These are phyloP conservation scores for Monodelphis domestica DNA, from an alignment of 2,797 vertebrate genomes.

Conservation along the genomic window DNA sequence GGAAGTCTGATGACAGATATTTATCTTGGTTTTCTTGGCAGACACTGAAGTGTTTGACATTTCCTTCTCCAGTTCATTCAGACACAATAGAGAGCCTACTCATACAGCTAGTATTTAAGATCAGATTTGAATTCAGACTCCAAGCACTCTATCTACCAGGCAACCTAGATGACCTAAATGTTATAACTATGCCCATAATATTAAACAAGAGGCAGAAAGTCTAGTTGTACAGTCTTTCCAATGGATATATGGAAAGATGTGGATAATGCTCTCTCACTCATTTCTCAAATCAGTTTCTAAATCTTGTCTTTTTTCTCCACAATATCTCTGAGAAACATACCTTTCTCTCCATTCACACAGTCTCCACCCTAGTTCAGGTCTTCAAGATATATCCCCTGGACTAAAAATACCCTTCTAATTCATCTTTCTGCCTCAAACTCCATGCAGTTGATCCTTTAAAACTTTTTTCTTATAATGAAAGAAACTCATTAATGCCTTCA, in stretches of 20 bases:
- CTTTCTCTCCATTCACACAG: too few species aligned
- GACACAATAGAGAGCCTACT: background rate
- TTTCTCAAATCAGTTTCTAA: too few species aligned
- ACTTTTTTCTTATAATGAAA: background rate
- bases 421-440: too few species aligned
- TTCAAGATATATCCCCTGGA: too few species aligned
- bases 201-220: background rate
- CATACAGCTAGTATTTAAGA: background rate
- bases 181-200: background rate
- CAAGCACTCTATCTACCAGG: too few species aligned
- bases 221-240: background rate
- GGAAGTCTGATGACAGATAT: too few species aligned
- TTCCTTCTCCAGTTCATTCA: background rate
- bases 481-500: background rate
- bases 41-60: background rate
- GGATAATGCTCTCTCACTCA: background rate
- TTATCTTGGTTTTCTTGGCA: background rate
- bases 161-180: too few species aligned
- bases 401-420: too few species aligned
- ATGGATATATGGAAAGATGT: background rate
- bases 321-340: too few species aligned
- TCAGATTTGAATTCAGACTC: background rate
- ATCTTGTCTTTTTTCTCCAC: too few species aligned
- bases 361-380: too few species aligned
- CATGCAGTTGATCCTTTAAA: too few species aligned